Conservation (phyloP, 2,113 vertebrate genomes). For the Geococcyx californianus region DNA sequence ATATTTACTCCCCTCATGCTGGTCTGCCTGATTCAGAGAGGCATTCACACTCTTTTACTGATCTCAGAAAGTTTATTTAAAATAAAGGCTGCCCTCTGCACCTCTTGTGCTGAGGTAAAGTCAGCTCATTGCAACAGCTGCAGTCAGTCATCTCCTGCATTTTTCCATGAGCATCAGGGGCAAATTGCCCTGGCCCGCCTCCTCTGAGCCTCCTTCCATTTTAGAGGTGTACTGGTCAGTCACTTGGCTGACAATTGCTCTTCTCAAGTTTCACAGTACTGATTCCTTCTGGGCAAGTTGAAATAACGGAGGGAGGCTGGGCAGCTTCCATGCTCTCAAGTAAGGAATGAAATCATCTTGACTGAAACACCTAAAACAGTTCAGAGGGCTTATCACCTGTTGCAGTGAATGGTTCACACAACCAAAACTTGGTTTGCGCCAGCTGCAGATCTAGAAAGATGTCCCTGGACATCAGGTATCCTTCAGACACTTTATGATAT, state of each 20-base stretch:
- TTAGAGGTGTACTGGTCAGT: background rate
- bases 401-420: background rate
- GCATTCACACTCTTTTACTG: background rate
- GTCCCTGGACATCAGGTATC: background rate
- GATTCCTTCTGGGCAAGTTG: background rate
- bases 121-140: background rate
- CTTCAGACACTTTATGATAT: background rate
- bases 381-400: background rate
- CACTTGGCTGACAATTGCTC: rapidly evolving
- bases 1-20: background rate
- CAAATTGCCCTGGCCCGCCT: too few species aligned
- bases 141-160: background rate
- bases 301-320: background rate
- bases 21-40: background rate
- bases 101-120: background rate
- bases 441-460: background rate
- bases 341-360: background rate
- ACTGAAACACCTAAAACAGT: background rate
- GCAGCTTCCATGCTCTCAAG: background rate
- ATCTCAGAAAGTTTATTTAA: background rate
- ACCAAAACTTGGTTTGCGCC: background rate
- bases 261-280: background rate
- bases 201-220: background rate
- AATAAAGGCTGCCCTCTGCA: background rate
- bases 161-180: background rate